Base-by-base conservation (phyloP, 2,113 vertebrate species). In the Equus quagga region DNA sequence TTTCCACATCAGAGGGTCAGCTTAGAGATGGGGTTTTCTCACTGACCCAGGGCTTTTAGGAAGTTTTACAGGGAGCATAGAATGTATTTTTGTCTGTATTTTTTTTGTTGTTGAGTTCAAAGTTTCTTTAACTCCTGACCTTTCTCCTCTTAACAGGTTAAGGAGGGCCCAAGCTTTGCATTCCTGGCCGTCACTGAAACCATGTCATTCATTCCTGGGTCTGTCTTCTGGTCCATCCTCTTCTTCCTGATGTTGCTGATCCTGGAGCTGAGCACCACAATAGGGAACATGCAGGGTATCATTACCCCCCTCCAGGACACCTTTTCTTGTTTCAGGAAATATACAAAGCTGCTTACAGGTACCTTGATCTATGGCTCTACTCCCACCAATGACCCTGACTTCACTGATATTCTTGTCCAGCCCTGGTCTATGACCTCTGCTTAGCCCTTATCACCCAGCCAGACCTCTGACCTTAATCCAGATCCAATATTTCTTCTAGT, bases 221-320 rank as follows among this genome's bases (percentile, higher is more conserved):
- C 99, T 56, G 98, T 99, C 1, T 99, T 99, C 97, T 99, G 99
- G 99, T 99, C 99, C 0, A 89, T 98, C 1, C 93, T 99, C 49
- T 99, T 99, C 98, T 99, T 99, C 96, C 98, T 99, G 86, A 98
- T 99, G 99, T 97, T 99, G 94, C 98, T 99, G 94, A 99, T 98
- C 83, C 58, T 99, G 96, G 99, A 98, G 9, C 98, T 99, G 94
- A 99, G 98, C 97, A 98, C 99, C 76, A 98, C 98, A 98, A 98
- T 99, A 6, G 99, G 99, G 3, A 99, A 98, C 17, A 98, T 99
- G 98, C 99, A 99, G 62, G 99, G 99, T 36, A 99, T 99, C 97
- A 97, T 99, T 13, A 98, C 99, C 0, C 99, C 99, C 0, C 98
- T 99, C 56, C 98, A 98, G 3, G 99, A 99, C 97, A 98, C 98